Base-by-base conservation (phyloP, 2,888 invertebrate species). In the Actias luna region DNA sequence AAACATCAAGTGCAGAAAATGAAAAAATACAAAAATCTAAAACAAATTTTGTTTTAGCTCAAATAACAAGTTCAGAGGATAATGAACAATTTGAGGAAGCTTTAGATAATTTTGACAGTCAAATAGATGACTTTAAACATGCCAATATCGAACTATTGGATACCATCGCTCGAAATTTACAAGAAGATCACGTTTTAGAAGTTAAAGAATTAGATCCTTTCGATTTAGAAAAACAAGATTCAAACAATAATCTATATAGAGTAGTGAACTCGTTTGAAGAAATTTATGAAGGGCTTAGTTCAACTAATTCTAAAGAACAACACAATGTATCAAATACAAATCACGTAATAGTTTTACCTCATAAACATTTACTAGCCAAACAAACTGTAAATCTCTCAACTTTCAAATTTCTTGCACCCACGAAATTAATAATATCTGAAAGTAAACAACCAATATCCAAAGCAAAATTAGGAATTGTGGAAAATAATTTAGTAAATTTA, bases 71-170 rank as follows among this genome's bases (percentile, higher is more conserved):
- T 73, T 92, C 92, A 18, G 92, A 92, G 72, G 92, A 92, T 68
- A 91, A 89, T 68, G 92, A 92, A 68, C 82, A 92, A 68, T 92
- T 91, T 67, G 92, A 92, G 79, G 92, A 92, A 82, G 92, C 92
- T 50, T 84, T 92, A 77, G 93, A 93, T 69, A 86, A 91, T 69
- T 79, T 88, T 70, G 88, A 92, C 71, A 82, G 74, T 69, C 85
- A 87, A 74, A 82, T 84, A 22, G 85, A 86, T 70, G 82, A 86
- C 67, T 86, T 89, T 61, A 87, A 87, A 70, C 76, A 85, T 73
- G 80, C 84, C n/a, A 92, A 92, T 66, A 86, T 89, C 65, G 83
- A 87, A 79, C 83, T 89, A 66, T 77, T 92, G 64, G 84, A 93
- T 79, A 89, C 91, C n/a, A 90, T 92, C 63, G 89, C 92, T 46